phyloP scores from a whole-genome alignment of 2,797 vertebrate species.

The Nothura maculosa region DNA sequence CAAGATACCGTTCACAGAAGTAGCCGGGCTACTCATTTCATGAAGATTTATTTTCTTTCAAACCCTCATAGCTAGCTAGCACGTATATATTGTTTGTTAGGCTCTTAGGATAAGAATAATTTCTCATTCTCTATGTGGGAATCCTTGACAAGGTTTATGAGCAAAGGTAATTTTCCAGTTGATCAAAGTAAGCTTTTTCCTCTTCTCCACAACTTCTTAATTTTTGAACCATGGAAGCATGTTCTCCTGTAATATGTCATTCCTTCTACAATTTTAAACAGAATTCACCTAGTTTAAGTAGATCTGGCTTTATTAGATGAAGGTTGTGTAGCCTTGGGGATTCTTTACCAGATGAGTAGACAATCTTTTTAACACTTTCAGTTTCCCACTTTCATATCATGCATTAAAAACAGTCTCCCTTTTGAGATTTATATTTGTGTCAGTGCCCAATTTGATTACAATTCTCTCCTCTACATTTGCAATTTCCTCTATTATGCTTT shows the following conservation, averaged over 20 bases:
- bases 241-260: background rate
- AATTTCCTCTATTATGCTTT: conserved; percentile 56
- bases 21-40: background rate
- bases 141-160: background rate
- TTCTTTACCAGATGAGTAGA: background rate
- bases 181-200: background rate
- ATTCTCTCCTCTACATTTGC: conserved; percentile 26
- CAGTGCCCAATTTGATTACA: conserved; percentile 39
- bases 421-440: conserved; percentile 62
- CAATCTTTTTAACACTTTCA: conserved; percentile 47
- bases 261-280: conserved; percentile 21
- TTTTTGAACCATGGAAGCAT: background rate
- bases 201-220: background rate
- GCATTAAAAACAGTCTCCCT: conserved; percentile 58
- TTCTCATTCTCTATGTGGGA: background rate
- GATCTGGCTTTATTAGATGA: conserved; percentile 16
- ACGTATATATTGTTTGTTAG: background rate
- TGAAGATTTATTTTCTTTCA: background rate
- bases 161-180: background rate
- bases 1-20: background rate
- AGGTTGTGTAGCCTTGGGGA: conserved; percentile 24
- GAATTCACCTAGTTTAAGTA: background rate
- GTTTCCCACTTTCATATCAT: conserved; percentile 35
- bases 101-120: background rate
- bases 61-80: background rate